A percentile compares a stretch with the other conserved stretches of the same genome.
Evolutionary conservation across 2,888 invertebrate genomes (phyloP).

Genomic region (Alviniconcha strummeri): DNA sequence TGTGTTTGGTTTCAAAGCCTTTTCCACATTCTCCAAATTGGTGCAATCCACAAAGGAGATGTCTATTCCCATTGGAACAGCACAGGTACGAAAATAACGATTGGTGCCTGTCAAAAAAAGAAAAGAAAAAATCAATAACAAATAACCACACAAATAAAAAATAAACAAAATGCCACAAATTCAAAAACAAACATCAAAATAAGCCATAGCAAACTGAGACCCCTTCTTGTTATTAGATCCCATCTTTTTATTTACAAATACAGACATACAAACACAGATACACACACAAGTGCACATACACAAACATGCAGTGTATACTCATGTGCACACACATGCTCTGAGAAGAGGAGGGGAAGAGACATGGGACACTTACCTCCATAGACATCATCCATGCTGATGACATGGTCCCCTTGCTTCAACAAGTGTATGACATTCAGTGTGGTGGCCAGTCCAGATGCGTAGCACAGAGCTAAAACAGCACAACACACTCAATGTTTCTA

Average conservation of each 20-base stretch:
- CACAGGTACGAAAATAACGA: constrained; percentile 81
- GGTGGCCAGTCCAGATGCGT: constrained; percentile 93
- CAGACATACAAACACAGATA: no score
- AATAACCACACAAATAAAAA: background rate
- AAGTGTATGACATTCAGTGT: constrained; percentile 85
- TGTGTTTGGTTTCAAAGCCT: constrained; percentile 86
- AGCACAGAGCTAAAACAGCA: constrained; percentile 75
- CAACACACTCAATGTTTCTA: background rate
- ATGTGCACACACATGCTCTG: background rate
- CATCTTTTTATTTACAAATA: no score
- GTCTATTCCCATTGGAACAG: constrained; percentile 82
- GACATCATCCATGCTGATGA: constrained; percentile 92
- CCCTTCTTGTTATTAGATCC: no score
- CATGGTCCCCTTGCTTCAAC: constrained; percentile 89
- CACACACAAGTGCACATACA: background rate
- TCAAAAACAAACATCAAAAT: no score
- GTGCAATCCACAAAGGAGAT: constrained; percentile 87
- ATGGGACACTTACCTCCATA: constrained; percentile 84
- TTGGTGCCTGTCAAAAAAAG: constrained; percentile 78
- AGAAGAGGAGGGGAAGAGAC: background rate
- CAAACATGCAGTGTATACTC: background rate
- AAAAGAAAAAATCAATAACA: constrained; percentile 3
- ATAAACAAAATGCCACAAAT: no score
- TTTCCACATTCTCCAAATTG: constrained; percentile 79
- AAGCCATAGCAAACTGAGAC: no score